These are phyloP conservation scores for Bovichtus variegatus DNA, from an alignment of 2,797 vertebrate species.

Conservation along the genomic window DNA sequence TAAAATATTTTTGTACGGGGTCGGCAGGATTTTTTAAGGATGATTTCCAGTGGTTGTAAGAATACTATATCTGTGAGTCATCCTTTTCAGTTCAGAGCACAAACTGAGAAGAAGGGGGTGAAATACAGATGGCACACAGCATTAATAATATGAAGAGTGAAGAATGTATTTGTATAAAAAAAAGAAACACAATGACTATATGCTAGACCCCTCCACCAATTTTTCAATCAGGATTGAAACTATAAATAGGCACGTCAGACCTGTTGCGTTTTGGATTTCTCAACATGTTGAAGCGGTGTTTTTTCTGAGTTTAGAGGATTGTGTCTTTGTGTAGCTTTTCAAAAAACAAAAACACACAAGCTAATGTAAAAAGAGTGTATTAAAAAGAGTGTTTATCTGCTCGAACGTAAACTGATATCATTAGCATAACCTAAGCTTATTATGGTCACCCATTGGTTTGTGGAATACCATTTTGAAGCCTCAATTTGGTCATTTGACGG, in stretches of 20 bases:
- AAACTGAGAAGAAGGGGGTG: slow-evolving; percentile 25
- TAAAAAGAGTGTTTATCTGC: not conserved
- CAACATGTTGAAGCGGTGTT: too few species aligned
- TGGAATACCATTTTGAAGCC: too few species aligned
- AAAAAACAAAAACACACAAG: not conserved
- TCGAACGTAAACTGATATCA: not conserved
- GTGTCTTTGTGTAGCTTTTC: not conserved
- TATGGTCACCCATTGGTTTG: too few species aligned
- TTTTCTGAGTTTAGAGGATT: not conserved
- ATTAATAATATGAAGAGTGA: slow-evolving; percentile 18
- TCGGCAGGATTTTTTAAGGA: not conserved
- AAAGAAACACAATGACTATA: not conserved
- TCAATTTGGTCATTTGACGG: too few species aligned
- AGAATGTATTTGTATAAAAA: not conserved
- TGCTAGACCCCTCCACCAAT: not conserved
- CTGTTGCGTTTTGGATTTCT: not conserved
- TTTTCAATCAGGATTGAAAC: not conserved
- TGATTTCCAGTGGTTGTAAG: slow-evolving; percentile 4
- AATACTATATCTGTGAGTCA: slow-evolving; percentile 11
- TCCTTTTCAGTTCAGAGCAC: slow-evolving; percentile 9
- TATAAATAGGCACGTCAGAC: not conserved
- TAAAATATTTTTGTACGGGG: slow-evolving; percentile 21
- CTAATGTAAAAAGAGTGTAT: not conserved
- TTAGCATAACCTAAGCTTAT: not conserved
- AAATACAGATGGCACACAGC: slow-evolving; percentile 9